Conservation (phyloP, 2,797 vertebrate genomes). For the Paramormyrops hopkinsi region DNA sequence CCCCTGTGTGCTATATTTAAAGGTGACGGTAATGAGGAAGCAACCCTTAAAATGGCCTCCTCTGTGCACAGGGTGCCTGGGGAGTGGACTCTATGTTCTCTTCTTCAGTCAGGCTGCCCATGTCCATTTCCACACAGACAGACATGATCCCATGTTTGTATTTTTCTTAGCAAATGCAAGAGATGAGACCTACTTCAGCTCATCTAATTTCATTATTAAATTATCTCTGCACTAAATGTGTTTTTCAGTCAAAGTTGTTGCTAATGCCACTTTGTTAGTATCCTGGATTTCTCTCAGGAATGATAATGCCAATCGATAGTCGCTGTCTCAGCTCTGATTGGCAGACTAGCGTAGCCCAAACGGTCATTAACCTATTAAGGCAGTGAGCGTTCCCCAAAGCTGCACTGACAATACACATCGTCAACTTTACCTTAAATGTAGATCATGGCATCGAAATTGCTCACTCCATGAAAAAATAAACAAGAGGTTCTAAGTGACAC, state of each 20-base stretch:
- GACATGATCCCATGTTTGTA: conserved; percentile 32
- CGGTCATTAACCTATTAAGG: background rate
- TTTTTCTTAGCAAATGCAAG: background rate
- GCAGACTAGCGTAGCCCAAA: background rate
- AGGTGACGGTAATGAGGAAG: conserved; percentile 35
- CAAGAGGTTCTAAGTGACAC: background rate
- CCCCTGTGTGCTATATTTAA: conserved; percentile 40
- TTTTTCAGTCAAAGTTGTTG: background rate
- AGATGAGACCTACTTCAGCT: background rate
- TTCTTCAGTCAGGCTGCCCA: conserved; percentile 34
- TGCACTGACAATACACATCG: background rate
- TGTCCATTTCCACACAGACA: conserved; percentile 57
- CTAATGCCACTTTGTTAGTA: background rate
- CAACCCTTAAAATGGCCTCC: conserved; percentile 21
- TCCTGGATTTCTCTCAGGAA: background rate
- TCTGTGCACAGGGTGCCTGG: conserved; percentile 31
- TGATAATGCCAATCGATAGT: background rate
- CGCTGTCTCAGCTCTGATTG: background rate
- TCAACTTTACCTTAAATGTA: background rate
- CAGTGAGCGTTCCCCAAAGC: background rate
- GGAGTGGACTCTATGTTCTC: conserved; percentile 42
- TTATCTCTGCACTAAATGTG: background rate
- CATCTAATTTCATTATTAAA: background rate
- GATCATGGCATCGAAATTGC: background rate
- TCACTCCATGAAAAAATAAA: background rate